Percentiles rank a stretch among this genome's conserved stretches.
These are phyloP conservation scores for Leucoraja erinaceus DNA, from an alignment of 2,113 vertebrate genomes.

Conservation along the genomic window DNA sequence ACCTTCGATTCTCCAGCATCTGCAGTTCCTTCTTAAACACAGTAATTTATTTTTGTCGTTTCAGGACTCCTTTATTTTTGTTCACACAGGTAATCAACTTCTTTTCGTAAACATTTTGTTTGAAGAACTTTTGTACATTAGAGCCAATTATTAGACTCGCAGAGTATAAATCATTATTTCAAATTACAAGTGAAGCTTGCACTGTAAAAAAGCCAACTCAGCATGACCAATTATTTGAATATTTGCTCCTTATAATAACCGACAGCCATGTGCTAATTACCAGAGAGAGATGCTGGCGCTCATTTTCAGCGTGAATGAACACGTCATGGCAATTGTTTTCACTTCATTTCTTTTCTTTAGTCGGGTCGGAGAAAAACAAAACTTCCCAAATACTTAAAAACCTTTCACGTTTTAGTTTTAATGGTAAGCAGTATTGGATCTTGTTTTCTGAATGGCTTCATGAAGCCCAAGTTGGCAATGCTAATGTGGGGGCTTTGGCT, in stretches of 20 bases:
- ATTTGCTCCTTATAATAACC: constrained; percentile 42
- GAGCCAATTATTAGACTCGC: constrained; percentile 26
- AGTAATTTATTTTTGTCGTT: constrained; percentile 4
- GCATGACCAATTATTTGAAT: constrained; percentile 40
- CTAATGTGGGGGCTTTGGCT: background rate
- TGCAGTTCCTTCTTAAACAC: no score
- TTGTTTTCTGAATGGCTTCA: constrained; percentile 5
- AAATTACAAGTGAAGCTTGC: constrained; percentile 38
- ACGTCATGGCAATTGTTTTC: constrained; percentile 40
- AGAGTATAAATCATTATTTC: constrained; percentile 39
- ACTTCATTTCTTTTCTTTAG: constrained; percentile 39
- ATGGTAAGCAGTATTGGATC: background rate
- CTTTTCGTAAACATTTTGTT: background rate
- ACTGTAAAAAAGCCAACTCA: constrained; percentile 38
- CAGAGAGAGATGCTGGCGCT: constrained; percentile 20
- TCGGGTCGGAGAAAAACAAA: constrained; percentile 7
- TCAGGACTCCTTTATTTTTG: background rate
- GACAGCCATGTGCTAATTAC: constrained; percentile 42
- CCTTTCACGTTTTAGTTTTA: constrained; percentile 4
- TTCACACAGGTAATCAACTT: constrained; percentile 22
- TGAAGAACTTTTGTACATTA: background rate
- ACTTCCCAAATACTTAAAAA: constrained; percentile 9
- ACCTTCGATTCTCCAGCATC: no score
- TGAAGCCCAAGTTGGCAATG: background rate
- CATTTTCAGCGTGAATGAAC: constrained; percentile 40